Conservation (phyloP, 2,797 vertebrate species). For the Cirrhinus molitorella region DNA sequence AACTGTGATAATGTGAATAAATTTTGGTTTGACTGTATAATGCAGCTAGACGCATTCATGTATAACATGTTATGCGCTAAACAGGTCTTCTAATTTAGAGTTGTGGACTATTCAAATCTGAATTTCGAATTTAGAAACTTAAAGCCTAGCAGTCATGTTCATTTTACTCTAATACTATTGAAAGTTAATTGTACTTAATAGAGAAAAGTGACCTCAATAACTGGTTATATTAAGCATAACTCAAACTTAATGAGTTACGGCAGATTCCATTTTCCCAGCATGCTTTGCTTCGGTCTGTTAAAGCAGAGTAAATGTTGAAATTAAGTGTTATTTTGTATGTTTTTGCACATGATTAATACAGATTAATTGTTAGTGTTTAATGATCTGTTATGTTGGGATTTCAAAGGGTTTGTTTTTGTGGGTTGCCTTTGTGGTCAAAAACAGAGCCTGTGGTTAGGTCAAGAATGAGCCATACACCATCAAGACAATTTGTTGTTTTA, state of each 20-base stretch:
- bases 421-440: background rate
- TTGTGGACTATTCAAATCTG: background rate
- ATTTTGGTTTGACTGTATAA: background rate
- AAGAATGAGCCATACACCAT: background rate
- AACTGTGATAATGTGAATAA: no score
- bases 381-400: constrained; percentile 1
- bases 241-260: background rate
- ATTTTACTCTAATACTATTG: background rate
- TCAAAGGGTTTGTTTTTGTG: background rate
- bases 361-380: background rate
- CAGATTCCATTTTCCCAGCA: background rate
- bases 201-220: background rate
- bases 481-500: background rate
- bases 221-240: background rate
- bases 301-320: background rate
- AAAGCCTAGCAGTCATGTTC: background rate
- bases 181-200: background rate
- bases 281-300: background rate
- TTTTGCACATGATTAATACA: background rate
- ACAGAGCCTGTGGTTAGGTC: background rate
- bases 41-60: background rate
- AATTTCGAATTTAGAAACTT: background rate
- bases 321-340: background rate
- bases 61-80: background rate
- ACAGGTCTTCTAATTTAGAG: background rate